Evolutionary conservation across 2,113 vertebrate species (phyloP).

Genomic region (Odocoileus hemionus): DNA sequence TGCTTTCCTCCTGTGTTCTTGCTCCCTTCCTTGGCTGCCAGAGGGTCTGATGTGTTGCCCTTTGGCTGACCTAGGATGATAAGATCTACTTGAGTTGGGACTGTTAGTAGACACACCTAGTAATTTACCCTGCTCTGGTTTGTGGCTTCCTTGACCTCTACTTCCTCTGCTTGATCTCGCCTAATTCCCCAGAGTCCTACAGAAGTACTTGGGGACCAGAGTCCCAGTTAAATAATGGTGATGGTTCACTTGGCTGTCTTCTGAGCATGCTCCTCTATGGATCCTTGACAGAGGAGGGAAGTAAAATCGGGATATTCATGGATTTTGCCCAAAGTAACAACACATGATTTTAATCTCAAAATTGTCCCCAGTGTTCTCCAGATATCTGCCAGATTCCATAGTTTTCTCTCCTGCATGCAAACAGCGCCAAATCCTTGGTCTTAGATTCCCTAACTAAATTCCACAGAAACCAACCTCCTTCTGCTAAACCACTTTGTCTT

Average conservation of each 20-base stretch:
- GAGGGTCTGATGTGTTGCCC: not conserved
- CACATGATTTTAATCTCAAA: constrained; percentile 27
- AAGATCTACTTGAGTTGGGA: not conserved
- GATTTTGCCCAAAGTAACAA: not conserved
- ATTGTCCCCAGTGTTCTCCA: not conserved
- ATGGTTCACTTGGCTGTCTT: not conserved
- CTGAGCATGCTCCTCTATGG: not conserved
- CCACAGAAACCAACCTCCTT: not conserved
- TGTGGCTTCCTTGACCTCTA: not conserved
- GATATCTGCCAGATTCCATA: not conserved
- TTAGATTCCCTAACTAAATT: not conserved
- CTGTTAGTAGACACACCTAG: not conserved
- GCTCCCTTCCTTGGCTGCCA: not conserved
- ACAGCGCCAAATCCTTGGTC: not conserved
- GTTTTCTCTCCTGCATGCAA: constrained; percentile 14
- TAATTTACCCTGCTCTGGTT: not conserved
- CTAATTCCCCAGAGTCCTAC: not conserved
- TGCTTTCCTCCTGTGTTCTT: not conserved
- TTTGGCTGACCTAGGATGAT: not conserved
- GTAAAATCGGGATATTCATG: constrained; percentile 4
- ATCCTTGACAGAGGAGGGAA: not conserved
- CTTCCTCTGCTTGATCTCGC: not conserved
- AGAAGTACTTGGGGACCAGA: not conserved
- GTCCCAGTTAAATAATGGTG: not conserved
- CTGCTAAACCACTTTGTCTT: constrained; percentile 7